A percentile compares a stretch with the other conserved stretches of the same genome.
Conservation (phyloP, 2,113 vertebrate species). For the Bos javanicus region DNA sequence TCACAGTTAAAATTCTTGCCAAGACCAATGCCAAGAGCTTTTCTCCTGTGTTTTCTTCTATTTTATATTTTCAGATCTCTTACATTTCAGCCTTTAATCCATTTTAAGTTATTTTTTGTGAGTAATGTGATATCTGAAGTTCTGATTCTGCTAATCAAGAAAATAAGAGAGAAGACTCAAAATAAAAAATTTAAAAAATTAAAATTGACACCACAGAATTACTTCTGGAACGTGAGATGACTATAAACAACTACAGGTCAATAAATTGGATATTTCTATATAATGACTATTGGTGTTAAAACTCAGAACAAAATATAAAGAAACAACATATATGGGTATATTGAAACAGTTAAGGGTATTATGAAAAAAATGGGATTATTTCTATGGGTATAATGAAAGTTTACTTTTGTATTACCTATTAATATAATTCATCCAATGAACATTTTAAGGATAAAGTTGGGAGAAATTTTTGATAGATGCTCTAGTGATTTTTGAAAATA, state of each 20-base stretch:
- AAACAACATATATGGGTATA: neutral
- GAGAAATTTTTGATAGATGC: neutral
- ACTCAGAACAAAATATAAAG: neutral
- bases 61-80: neutral
- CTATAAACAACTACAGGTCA: neutral
- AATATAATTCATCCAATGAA: neutral
- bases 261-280: neutral
- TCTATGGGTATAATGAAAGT: neutral
- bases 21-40: neutral
- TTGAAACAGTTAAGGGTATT: neutral
- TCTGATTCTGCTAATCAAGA: neutral
- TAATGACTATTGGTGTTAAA: neutral
- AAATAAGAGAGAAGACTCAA: neutral
- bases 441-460: neutral
- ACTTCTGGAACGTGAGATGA: neutral
- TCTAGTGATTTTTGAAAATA: neutral
- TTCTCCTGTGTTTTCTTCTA: neutral
- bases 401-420: neutral
- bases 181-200: neutral
- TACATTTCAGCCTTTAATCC: neutral
- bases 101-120: neutral
- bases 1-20: neutral
- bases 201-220: neutral
- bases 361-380: neutral
- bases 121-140: neutral